Base-by-base conservation (phyloP, 2,888 invertebrate genomes). In the Gastracanthus pulcherrimus region DNA sequence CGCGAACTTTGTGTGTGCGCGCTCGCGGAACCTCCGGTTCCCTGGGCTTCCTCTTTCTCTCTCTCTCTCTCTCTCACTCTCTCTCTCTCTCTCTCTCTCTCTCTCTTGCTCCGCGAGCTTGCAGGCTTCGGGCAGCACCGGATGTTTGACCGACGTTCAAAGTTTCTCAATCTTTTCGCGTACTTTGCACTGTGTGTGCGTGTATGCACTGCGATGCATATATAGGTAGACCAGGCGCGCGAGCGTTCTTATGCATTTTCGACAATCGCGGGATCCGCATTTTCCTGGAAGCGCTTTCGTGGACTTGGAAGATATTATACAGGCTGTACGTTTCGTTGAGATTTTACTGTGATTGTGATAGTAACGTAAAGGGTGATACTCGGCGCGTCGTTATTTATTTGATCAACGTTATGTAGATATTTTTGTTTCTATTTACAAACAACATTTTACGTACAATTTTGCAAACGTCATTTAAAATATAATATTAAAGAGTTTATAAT, bases 121-220 rank as follows among this genome's bases (percentile, higher is more conserved):
- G n/a, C n/a, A n/a, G n/a, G n/a, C n/a, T n/a, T n/a, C n/a, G n/a
- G n/a, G n/a, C n/a, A n/a, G 16, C 77, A 11, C 36, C 67, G 82
- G 72, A 71, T 80, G 82, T 76, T 82, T 80, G 76, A 71, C 48
- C 70, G 29, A 48, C 34, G 60, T 29, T 29, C 80, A 76, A 81
- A 81, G 76, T 81, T 80, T 75, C 51, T 5, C 70, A 70, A 80
- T 80, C 80, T 80, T 80, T 80, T 75, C 74, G 80, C 60, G 62
- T 13, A 80, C 75, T 80, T 80, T 67, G 36, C n/a, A n/a, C 26
- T 19, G 34, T 29, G 23, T 19, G n/a, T 45, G 29, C 69, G 23
- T 11, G 31, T 9, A 26, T n/a, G n/a, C 36, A 45, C 36, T 64
- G n/a, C 23, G 23, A 5, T 48, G 16, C 45, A 45, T 29, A 5